Conservation (phyloP, 2,113 vertebrate species). For the Tetraodon nigroviridis region DNA sequence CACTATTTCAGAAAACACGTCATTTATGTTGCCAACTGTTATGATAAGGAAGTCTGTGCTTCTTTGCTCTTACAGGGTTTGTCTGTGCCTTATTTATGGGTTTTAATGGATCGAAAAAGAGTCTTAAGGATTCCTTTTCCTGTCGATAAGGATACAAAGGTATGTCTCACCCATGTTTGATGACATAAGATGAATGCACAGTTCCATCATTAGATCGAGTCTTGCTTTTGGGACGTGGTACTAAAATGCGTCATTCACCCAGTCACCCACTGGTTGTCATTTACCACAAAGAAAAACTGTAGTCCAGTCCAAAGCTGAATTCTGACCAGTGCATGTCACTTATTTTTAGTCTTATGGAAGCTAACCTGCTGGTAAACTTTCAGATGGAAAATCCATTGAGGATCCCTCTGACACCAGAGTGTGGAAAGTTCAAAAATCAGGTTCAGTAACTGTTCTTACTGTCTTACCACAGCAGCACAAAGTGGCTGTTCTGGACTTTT, state of each 20-base stretch:
- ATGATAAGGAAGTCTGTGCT: not conserved
- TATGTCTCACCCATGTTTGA: conserved; percentile 27
- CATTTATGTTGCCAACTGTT: no score
- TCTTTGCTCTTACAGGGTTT: conserved; percentile 26
- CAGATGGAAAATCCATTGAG: conserved; percentile 63
- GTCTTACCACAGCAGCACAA: not conserved
- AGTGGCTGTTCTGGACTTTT: not conserved
- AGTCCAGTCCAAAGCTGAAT: no score
- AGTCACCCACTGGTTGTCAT: no score
- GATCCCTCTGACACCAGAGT: conserved; percentile 50
- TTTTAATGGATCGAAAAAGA: conserved; percentile 59
- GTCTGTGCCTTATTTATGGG: conserved; percentile 28
- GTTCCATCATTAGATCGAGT: not conserved
- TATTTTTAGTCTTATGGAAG: conserved; percentile 3
- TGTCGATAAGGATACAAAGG: conserved; percentile 51
- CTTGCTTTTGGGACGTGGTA: not conserved
- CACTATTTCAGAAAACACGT: no score
- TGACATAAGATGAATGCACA: not conserved
- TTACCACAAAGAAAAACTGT: no score
- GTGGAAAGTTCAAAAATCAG: conserved; percentile 50
- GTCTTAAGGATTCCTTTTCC: conserved; percentile 60
- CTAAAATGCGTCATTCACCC: no score
- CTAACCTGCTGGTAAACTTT: conserved; percentile 36
- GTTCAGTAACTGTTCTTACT: conserved; percentile 22
- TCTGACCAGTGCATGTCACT: not conserved